phyloP scores from a whole-genome alignment of 2,797 vertebrate genomes.

The Myotis myotis region DNA sequence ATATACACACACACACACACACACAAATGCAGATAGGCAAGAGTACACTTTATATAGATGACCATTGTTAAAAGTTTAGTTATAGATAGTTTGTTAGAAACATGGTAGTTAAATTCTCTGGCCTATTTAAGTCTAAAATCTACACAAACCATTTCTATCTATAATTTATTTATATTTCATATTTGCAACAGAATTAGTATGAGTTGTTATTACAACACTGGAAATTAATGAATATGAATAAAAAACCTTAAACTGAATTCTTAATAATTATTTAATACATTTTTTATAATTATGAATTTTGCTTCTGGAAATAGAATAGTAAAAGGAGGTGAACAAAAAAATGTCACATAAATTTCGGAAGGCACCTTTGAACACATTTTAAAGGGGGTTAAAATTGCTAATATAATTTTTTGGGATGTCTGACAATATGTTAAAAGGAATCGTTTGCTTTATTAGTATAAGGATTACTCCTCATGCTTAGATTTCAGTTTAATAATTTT shows the following conservation, averaged over 20 bases:
- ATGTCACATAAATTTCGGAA: neutral
- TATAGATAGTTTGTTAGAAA: neutral
- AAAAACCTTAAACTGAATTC: neutral
- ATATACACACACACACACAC: neutral
- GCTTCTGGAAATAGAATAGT: neutral
- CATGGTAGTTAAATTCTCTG: neutral
- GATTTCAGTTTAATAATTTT: neutral
- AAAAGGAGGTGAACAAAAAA: neutral
- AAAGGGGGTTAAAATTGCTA: neutral
- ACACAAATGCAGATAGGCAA: neutral
- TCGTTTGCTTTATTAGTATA: neutral
- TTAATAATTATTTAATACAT: neutral
- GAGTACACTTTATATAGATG: neutral
- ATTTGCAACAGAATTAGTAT: neutral
- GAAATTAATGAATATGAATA: neutral
- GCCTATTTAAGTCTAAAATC: neutral
- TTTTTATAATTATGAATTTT: neutral
- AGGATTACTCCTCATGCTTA: neutral
- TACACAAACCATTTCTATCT: neutral
- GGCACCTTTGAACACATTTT: neutral
- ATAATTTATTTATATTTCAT: neutral
- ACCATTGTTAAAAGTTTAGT: neutral
- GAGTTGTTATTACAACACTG: neutral
- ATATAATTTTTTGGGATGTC: neutral
- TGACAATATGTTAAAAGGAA: neutral